Conservation (phyloP, 2,888 invertebrate species). For the Xanthia icteritia region DNA sequence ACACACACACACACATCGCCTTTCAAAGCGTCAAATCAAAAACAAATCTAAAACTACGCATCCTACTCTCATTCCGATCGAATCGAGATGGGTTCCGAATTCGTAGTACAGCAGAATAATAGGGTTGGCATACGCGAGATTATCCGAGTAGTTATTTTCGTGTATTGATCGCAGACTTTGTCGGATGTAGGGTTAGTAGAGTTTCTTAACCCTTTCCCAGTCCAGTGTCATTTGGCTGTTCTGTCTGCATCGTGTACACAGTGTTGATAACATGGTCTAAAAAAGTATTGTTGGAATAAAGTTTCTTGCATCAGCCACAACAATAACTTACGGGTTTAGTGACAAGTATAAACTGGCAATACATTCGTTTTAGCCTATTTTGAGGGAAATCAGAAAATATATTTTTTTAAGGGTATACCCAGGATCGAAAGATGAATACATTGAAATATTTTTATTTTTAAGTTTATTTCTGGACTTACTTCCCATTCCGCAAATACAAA, state of each 20-base stretch:
- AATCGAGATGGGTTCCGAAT: slow-evolving; percentile 48
- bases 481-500: too few species aligned
- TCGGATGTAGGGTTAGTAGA: background rate
- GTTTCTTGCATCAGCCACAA: background rate
- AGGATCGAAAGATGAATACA: too few species aligned
- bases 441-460: too few species aligned
- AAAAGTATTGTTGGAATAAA: too few species aligned
- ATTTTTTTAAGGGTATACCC: too few species aligned
- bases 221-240: background rate
- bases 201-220: background rate
- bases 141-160: background rate
- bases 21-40: slow-evolving; percentile 50
- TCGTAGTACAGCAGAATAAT: slow-evolving; percentile 33
- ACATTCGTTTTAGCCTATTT: background rate
- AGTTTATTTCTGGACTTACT: too few species aligned
- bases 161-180: background rate
- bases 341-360: background rate
- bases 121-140: slow-evolving; percentile 31
- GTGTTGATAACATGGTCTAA: too few species aligned
- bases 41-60: slow-evolving; percentile 59
- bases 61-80: slow-evolving; percentile 53
- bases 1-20: background rate
- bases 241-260: background rate
- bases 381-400: too few species aligned
- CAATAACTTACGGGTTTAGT: background rate